phyloP scores from a whole-genome alignment of 2,113 vertebrate species.

The Pseudorasbora parva region DNA sequence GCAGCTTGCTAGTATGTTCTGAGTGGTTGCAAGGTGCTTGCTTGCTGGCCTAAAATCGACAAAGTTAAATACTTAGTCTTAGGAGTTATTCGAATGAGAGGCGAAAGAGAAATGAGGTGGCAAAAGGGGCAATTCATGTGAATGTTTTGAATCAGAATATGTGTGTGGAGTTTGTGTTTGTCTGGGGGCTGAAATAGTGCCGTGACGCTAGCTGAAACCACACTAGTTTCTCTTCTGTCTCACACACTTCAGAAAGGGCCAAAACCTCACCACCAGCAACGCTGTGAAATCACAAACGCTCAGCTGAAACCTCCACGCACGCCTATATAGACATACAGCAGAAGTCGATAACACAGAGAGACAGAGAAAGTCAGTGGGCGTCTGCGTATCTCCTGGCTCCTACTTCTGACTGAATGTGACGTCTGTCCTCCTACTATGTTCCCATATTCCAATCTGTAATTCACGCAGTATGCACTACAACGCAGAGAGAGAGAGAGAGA shows the following conservation, averaged over 20 bases:
- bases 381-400: conserved; percentile 37
- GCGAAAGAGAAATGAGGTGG: not conserved
- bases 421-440: conserved; percentile 52
- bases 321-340: conserved; percentile 44
- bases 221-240: conserved; percentile 73
- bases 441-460: conserved; percentile 30
- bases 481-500: conserved; percentile 3
- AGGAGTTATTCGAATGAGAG: not conserved
- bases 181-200: conserved; percentile 44
- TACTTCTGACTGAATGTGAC: conserved; percentile 58
- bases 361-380: conserved; percentile 37
- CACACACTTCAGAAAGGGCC: conserved; percentile 65
- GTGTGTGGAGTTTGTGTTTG: conserved; percentile 19
- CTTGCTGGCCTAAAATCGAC: not conserved
- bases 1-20: not conserved
- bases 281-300: conserved; percentile 67
- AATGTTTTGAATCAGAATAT: conserved; percentile 11
- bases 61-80: not conserved
- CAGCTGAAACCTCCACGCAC: conserved; percentile 50
- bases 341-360: not conserved
- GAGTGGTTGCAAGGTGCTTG: not conserved
- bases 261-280: conserved; percentile 67
- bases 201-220: conserved; percentile 53
- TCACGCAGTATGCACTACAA: not conserved
- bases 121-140: not conserved